Evolutionary conservation across 2,113 vertebrate species (phyloP), one percentile per base, ranked within the genome.

Genomic region (Mormyrus lacerda): DNA sequence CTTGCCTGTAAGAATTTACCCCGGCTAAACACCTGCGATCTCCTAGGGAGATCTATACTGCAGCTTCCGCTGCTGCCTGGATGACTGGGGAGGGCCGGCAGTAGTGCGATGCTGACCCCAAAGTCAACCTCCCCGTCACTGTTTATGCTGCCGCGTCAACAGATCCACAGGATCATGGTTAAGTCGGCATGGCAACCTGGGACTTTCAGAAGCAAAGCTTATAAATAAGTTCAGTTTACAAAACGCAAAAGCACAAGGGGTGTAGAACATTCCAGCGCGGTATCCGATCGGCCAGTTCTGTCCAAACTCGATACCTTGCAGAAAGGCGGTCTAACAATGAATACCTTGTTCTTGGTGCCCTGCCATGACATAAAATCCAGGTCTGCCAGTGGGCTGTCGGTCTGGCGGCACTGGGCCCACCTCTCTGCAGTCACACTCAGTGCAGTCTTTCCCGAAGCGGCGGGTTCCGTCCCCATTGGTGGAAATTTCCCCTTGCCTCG

Each of bases 311-410:
- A 35, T 87, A 88, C 69, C 91, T 87, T 48, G 89, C 91, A 91
- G 91, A 91, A 91, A 89, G 89, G 88, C 91, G 93, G 91, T 92
- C 92, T 91, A 94, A 95, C 93, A 93, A 93, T 92, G 93, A 93
- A 92, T 91, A 91, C 93, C 92, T 93, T 93, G 93, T 95, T 94
- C 94, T 94, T 92, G 93, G 94, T 93, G 90, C 90, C 87, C 27
- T 15, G 87, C 83, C 90, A 94, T 92, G 94, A 92, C 88, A 31
- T 39, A 24, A 51, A 79, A n/a, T 11, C 88, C 87, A 24, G 21
- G 35, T 88, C 19, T 73, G 53, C 9, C 79, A 45, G 47, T 65
- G 73, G 53, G 87, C 19, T 24, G 69, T 50, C n/a, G 27, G 73
- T 17, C 10, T 3, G 24, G 61, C n/a, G n/a, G 61, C 51, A 47